Base-by-base conservation (phyloP, 2,888 invertebrate genomes). In the Drosophila anomalata region DNA sequence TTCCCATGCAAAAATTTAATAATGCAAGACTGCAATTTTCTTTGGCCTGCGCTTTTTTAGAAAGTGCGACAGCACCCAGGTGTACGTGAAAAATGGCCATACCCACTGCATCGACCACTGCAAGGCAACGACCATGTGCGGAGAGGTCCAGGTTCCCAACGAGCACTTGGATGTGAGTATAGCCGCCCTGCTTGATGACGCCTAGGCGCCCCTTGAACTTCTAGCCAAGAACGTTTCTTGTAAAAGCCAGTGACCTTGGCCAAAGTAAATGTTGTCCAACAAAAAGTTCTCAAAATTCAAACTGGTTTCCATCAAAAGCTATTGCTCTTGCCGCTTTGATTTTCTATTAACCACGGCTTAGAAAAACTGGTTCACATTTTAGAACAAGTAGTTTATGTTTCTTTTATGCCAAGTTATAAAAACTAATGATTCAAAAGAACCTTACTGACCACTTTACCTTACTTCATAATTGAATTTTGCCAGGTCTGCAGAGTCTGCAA, bases 71-170 rank as follows among this genome's bases (percentile, higher is more conserved):
- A 96, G 96, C 65, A 95, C 96, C 2, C 96, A 97, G 90, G 96
- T 98, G 14, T 97, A 96, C 91, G 96, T 97, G 44, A 94, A 96
- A 81, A 95, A 95, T 71, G 95, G 96, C 0, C 93, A 95, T 79
- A 96, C 97, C 0, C 97, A 97, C 90, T 99, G 99, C 90, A 97
- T 97, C 76, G 95, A 96, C 83, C 93, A 94, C 0, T 98, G 98
- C 91, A 96, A 95, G 81, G 92, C 94, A 1, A 94, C 94, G 67
- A 99, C 99, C 0, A 96, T 96, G 94, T 99, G 99, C 91, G 99
- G 99, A 0, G 99, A 99, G 91, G 97, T 98, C 2, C 93, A 93
- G 78, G 98, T 99, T 5, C 99, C 99, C 0, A 95, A 96, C 70
- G 94, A 96, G 51, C 99, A 99, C 93, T 94, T 99, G 46, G 97